These are phyloP conservation scores for Cathartes aura DNA, from an alignment of 2,113 vertebrate genomes.

Conservation along the genomic window DNA sequence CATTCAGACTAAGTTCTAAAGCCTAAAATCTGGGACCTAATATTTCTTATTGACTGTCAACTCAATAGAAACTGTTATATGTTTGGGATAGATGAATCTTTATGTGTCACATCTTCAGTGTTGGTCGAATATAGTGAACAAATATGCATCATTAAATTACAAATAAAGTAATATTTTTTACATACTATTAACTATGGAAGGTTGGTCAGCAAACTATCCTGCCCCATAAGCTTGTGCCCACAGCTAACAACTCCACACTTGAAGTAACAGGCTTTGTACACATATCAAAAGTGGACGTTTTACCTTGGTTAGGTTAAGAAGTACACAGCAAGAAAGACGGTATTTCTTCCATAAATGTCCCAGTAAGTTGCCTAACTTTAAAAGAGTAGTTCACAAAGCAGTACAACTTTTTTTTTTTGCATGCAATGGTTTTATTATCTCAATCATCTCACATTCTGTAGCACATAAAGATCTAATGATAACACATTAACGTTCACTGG, in stretches of 20 bases:
- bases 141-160: not conserved
- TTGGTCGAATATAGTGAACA: not conserved
- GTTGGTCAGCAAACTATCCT: not conserved
- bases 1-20: not conserved
- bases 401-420: not conserved
- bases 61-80: not conserved
- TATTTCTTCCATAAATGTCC: not conserved
- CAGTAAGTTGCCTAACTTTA: not conserved
- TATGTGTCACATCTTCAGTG: not conserved
- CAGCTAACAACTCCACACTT: not conserved
- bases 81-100: not conserved
- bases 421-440: not conserved
- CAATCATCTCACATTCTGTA: not conserved
- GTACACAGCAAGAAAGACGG: not conserved
- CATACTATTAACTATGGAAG: not conserved
- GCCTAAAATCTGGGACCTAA: not conserved
- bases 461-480: not conserved
- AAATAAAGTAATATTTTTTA: not conserved
- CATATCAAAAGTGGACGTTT: not conserved
- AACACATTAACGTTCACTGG: not conserved
- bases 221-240: not conserved
- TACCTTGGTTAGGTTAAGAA: not conserved
- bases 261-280: not conserved
- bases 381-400: not conserved
- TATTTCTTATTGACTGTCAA: not conserved